Conservation (phyloP, 2,888 invertebrate species). For the Colostygia pectinataria region DNA sequence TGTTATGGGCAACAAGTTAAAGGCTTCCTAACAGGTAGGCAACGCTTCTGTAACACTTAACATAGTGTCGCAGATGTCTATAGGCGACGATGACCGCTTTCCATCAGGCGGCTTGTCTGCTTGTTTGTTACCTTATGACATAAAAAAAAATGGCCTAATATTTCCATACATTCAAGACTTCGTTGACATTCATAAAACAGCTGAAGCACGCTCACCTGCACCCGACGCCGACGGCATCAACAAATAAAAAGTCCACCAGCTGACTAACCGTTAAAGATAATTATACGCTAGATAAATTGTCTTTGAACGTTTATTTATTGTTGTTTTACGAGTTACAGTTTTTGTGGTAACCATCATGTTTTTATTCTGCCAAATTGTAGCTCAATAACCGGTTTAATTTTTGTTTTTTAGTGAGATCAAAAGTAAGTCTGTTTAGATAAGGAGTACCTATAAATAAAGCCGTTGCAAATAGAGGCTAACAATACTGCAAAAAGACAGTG, state of each 20-base stretch:
- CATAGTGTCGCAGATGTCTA: too few species aligned
- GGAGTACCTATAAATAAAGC: slow-evolving; percentile 11
- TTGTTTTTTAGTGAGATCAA: slow-evolving; percentile 24
- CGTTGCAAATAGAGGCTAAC: slow-evolving; percentile 11
- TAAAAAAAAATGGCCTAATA: too few species aligned
- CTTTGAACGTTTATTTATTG: slow-evolving; percentile 30
- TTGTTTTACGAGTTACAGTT: slow-evolving; percentile 28
- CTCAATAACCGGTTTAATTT: slow-evolving; percentile 31
- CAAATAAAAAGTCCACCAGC: slow-evolving; percentile 12
- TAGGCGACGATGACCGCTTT: too few species aligned
- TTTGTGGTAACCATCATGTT: slow-evolving; percentile 22
- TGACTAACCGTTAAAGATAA: slow-evolving; percentile 37
- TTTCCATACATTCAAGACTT: too few species aligned
- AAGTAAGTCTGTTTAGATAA: slow-evolving; percentile 14
- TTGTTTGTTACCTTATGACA: too few species aligned
- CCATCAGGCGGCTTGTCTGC: too few species aligned
- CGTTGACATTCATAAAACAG: slow-evolving; percentile 2
- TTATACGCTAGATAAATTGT: slow-evolving; percentile 37
- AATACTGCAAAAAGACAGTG: too few species aligned
- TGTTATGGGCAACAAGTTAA: too few species aligned
- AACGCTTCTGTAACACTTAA: too few species aligned
- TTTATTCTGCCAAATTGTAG: slow-evolving; percentile 25
- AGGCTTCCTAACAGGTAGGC: too few species aligned
- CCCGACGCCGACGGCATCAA: neutral
- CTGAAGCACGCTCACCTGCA: slow-evolving; percentile 8